These are phyloP conservation scores for Oligia latruncula DNA, from an alignment of 2,888 invertebrate species.

Conservation along the genomic window DNA sequence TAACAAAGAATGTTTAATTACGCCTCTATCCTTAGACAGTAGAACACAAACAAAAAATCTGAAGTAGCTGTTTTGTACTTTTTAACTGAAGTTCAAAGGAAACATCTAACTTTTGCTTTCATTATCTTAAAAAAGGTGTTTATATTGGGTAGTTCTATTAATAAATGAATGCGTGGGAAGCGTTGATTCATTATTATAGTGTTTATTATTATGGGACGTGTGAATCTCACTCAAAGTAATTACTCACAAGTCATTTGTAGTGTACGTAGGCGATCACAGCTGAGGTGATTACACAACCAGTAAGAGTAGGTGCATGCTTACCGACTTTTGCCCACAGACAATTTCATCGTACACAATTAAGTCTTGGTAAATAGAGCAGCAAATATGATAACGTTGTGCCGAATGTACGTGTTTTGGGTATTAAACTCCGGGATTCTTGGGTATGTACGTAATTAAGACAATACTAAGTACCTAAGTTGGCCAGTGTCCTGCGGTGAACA, in stretches of 20 bases:
- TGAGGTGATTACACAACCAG: slow-evolving; percentile 43
- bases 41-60: slow-evolving; percentile 26
- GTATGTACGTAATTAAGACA: slow-evolving; percentile 17
- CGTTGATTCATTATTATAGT: slow-evolving; percentile 60
- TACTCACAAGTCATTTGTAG: slow-evolving; percentile 57
- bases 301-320: slow-evolving; percentile 27
- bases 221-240: slow-evolving; percentile 63
- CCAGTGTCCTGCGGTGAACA: slow-evolving; percentile 22
- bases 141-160: slow-evolving; percentile 47
- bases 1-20: slow-evolving; percentile 54
- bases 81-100: slow-evolving; percentile 38
- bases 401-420: slow-evolving; percentile 22
- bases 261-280: slow-evolving; percentile 58
- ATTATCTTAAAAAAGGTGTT: slow-evolving; percentile 34
- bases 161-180: slow-evolving; percentile 59
- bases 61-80: slow-evolving; percentile 26
- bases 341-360: slow-evolving; percentile 38
- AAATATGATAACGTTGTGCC: slow-evolving; percentile 37
- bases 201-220: slow-evolving; percentile 63
- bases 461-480: slow-evolving; percentile 34
- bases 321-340: slow-evolving; percentile 31
- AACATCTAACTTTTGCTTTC: slow-evolving; percentile 36
- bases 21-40: slow-evolving; percentile 17
- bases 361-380: slow-evolving; percentile 15
- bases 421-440: slow-evolving; percentile 15